A percentile compares a stretch with the other conserved stretches of the same genome.
phyloP scores from a whole-genome alignment of 2,113 vertebrate species.

The Acrocephalus arundinaceus region DNA sequence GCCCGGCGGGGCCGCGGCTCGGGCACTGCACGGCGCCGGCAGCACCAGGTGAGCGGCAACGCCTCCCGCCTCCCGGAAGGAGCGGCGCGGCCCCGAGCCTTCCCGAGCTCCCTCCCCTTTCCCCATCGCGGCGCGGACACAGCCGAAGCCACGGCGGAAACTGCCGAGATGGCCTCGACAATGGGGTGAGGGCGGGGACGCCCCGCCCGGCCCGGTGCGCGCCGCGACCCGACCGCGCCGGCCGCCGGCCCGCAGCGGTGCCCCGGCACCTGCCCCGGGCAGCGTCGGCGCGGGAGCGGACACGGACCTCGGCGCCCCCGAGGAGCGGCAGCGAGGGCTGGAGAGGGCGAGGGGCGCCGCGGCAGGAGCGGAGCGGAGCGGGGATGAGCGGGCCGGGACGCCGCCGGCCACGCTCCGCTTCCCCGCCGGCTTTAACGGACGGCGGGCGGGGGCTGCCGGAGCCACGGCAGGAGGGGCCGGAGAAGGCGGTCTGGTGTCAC shows the following conservation, averaged over 20 bases:
- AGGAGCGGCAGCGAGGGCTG: neutral
- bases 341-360: neutral
- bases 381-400: neutral
- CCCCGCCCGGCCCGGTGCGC: slow-evolving; percentile 21
- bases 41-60: slow-evolving; percentile 42
- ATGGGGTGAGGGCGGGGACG: neutral
- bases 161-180: slow-evolving; percentile 54
- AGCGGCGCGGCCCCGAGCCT: neutral
- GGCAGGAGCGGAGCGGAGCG: neutral
- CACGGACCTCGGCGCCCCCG: neutral
- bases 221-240: neutral
- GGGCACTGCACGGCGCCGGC: neutral
- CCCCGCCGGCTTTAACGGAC: neutral
- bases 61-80: slow-evolving; percentile 33
- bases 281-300: neutral
- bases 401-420: neutral
- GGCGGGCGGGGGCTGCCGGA: neutral
- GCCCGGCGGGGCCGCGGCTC: neutral
- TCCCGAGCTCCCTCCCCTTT: slow-evolving; percentile 5
- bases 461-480: neutral
- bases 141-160: slow-evolving; percentile 70
- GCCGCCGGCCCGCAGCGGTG: neutral
- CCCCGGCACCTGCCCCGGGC: neutral
- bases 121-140: slow-evolving; percentile 28
- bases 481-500: neutral